Conservation (phyloP, 2,888 invertebrate genomes). For the Pseudococcus jackbeardsleyi region DNA sequence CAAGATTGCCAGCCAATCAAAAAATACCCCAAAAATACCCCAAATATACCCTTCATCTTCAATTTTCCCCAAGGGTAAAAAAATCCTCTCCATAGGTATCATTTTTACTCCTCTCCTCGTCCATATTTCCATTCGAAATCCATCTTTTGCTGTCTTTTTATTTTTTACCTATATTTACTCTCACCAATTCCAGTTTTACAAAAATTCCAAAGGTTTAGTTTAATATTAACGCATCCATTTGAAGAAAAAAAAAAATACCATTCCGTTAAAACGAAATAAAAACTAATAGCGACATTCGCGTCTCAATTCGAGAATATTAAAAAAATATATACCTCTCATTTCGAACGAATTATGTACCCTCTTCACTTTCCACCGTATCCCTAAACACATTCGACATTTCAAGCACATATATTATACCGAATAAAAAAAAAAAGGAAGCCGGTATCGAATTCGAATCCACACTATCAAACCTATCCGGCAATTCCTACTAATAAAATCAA, state of each 20-base stretch:
- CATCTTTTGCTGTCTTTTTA: too few relatives aligned
- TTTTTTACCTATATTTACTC: too few relatives aligned
- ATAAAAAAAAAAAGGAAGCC: neutral
- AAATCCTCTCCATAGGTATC: too few relatives aligned
- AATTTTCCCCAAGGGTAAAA: too few relatives aligned
- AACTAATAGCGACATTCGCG: neutral
- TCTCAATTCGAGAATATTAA: neutral
- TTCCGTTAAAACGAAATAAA: neutral
- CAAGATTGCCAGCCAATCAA: too few relatives aligned
- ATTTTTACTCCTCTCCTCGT: too few relatives aligned
- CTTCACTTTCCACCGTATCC: neutral
- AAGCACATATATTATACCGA: neutral
- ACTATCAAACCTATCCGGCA: neutral
- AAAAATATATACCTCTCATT: neutral
- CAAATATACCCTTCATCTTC: too few relatives aligned
- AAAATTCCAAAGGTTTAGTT: neutral
- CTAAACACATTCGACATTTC: neutral
- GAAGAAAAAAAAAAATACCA: neutral
- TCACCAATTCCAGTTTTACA: neutral
- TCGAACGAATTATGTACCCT: neutral
- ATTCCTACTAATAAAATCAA: conserved; percentile 20
- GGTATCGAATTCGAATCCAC: conserved; percentile 5
- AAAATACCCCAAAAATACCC: too few relatives aligned
- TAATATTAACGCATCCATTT: neutral
- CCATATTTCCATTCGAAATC: too few relatives aligned